phyloP scores from a whole-genome alignment of 2,113 vertebrate species.

The Sinosuthora webbiana region DNA sequence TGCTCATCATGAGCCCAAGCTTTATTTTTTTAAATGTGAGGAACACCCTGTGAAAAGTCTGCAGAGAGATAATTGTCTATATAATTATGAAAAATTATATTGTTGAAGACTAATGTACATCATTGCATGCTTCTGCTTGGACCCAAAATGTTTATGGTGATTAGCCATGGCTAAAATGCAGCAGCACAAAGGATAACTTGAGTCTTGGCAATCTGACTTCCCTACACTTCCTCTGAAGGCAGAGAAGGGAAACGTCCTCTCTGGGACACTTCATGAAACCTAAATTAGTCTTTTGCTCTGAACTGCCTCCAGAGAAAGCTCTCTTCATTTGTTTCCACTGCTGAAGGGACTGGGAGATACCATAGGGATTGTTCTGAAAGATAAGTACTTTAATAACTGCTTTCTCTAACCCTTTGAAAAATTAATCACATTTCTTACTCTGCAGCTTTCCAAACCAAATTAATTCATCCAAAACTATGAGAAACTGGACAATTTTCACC shows the following conservation, averaged over 20 bases:
- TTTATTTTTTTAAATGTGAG: constrained; percentile 55
- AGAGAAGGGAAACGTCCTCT: neutral
- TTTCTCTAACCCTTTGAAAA: neutral
- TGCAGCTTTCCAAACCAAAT: neutral
- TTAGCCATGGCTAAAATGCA: neutral
- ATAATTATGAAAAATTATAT: constrained; percentile 50
- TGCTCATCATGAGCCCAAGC: constrained; percentile 9
- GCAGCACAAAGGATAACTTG: neutral
- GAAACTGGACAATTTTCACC: neutral
- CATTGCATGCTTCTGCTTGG: neutral
- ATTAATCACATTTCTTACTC: neutral
- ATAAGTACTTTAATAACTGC: neutral
- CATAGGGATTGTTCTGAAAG: neutral
- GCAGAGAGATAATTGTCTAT: constrained; percentile 53
- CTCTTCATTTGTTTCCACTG: neutral
- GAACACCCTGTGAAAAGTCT: constrained; percentile 27
- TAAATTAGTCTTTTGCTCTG: neutral
- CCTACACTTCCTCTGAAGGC: neutral
- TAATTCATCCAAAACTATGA: neutral
- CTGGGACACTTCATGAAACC: neutral
- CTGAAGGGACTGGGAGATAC: neutral
- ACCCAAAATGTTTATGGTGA: constrained; percentile 1
- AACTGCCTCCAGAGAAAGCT: neutral
- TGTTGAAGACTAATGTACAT: neutral
- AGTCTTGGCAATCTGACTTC: neutral